Conservation (phyloP, 2,888 invertebrate genomes). For the Machimus rusticus region DNA sequence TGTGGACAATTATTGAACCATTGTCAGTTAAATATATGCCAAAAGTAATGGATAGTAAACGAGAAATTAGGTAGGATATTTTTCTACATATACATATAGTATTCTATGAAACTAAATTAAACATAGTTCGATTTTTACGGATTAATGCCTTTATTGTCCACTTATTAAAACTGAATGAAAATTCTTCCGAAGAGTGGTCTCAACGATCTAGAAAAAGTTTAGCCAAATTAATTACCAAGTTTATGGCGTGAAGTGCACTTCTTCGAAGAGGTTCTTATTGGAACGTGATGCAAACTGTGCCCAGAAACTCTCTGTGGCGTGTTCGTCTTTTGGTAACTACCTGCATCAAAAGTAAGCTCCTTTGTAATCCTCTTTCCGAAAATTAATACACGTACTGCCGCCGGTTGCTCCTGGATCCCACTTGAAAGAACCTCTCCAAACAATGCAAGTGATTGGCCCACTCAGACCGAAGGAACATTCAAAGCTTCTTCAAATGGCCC, state of each 20-base stretch:
- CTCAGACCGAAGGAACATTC: slow-evolving; percentile 4
- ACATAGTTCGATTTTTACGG: too few relatives aligned
- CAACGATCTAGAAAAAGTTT: background rate
- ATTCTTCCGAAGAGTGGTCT: too few relatives aligned
- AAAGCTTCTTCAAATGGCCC: slow-evolving; percentile 4
- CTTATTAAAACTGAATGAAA: too few relatives aligned
- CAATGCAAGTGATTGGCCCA: slow-evolving; percentile 28
- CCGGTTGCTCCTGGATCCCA: background rate
- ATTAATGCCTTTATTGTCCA: too few relatives aligned
- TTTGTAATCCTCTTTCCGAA: slow-evolving; percentile 15
- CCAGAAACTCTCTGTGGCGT: background rate
- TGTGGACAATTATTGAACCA: too few relatives aligned
- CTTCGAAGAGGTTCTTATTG: background rate
- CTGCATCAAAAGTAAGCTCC: background rate
- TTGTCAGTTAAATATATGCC: too few relatives aligned
- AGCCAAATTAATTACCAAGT: background rate
- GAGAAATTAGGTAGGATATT: too few relatives aligned
- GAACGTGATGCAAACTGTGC: background rate
- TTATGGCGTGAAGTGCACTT: background rate
- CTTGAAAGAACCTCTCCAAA: background rate
- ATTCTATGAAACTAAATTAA: too few relatives aligned
- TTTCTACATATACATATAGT: too few relatives aligned
- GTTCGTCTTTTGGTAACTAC: background rate
- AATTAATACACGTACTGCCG: slow-evolving; percentile 7
- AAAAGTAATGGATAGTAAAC: too few relatives aligned